Evolutionary conservation across 2,888 invertebrate species (phyloP), one percentile per base, ranked within the genome.

Genomic region (Drosophila testacea): DNA sequence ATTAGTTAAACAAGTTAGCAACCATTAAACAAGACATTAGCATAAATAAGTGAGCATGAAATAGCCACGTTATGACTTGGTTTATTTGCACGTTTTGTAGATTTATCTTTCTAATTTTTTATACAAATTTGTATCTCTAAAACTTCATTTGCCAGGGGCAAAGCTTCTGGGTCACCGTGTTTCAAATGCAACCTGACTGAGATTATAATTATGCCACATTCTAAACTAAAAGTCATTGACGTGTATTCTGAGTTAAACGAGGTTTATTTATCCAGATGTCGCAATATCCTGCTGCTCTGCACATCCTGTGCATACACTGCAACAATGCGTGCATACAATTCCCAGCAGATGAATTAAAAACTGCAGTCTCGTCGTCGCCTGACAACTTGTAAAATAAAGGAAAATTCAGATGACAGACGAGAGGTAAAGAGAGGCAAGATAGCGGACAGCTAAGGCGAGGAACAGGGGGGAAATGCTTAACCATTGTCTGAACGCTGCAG

Each of bases 291-390:
- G 73, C 50, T 42, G 55, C 44, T 36, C 32, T 36, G 55, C 55
- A 44, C 75, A 77, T 77, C 78, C 77, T 55, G 77, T 78, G 52
- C 71, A 59, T 38, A 51, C 38, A 39, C 54, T 65, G 47, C 56
- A 77, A 77, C 77, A 77, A 77, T 79, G 77, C 76, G 77, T 77
- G 72, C 76, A 75, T 62, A 46, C 63, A 72, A 75, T 73, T 72
- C 76, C 71, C 72, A 54, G 65, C 59, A 78, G 77, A 76, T 65
- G 77, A 79, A 78, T 79, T 78, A 78, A 78, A 72, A 78, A 72
- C 77, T 62, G 65, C 77, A 75, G 72, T 57, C 62, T 44, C 60
- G 50, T 36, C 62, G 57, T 39, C 48, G 69, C 47, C 66, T 46
- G 56, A 78, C 69, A 69, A 69, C 59, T 54, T 47, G 54, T 56